phyloP scores from a whole-genome alignment of 2,888 invertebrate genomes.

The Diaprepes abbreviatus region DNA sequence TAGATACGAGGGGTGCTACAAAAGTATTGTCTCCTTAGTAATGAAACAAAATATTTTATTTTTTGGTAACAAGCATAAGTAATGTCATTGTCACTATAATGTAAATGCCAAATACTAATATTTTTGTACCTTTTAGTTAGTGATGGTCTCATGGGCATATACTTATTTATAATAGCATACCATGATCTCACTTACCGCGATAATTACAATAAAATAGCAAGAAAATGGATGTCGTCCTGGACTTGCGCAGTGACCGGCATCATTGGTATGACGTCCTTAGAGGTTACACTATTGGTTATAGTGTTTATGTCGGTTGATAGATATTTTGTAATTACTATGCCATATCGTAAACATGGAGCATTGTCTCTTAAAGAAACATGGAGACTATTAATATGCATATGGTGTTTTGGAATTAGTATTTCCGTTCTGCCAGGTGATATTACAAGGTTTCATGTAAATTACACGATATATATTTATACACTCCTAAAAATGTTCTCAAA shows the following conservation, averaged over 20 bases:
- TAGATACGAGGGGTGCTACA: no score
- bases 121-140: constrained; percentile 72
- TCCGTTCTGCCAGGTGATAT: constrained; percentile 74
- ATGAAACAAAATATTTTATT: no score
- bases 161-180: constrained; percentile 74
- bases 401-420: constrained; percentile 73
- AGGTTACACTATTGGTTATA: constrained; percentile 78
- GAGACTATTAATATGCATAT: constrained; percentile 71
- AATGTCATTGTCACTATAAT: no score
- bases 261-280: constrained; percentile 77
- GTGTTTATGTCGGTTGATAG: constrained; percentile 80
- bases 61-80: no score
- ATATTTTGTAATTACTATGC: constrained; percentile 75
- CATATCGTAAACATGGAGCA: constrained; percentile 71
- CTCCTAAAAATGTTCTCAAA: no score
- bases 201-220: constrained; percentile 72
- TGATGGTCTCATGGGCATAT: constrained; percentile 79
- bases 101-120: no score
- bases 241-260: constrained; percentile 75
- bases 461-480: no score
- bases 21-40: no score
- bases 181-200: constrained; percentile 73
- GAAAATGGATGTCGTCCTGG: constrained; percentile 77
- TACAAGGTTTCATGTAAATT: no score
- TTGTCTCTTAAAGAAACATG: constrained; percentile 72